Base-by-base conservation (phyloP, 2,888 invertebrate genomes). In the Nineta flava region DNA sequence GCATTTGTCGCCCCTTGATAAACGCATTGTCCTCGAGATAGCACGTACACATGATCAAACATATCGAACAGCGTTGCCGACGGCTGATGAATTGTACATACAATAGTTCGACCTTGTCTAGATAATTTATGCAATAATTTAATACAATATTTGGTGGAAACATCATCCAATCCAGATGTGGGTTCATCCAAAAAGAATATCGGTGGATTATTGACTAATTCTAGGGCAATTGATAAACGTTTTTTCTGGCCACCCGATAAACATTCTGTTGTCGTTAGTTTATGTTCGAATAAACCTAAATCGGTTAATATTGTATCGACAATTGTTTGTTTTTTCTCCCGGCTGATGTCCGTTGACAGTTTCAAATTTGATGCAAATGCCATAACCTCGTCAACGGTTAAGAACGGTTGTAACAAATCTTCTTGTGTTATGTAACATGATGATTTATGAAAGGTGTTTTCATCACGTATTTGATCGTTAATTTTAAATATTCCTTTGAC, bases 401-500 rank as follows among this genome's bases (percentile, higher is more conserved):
- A 71, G 55, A 86, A 70, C 0, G 83, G 81, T 59, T 87, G 79
- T 21, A 84, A 74, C 17, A 79, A 68, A 60, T 84, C 82, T 54
- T 83, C 82, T 62, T 88, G 88, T 55, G 85, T 86, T 57, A 88
- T 87, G 68, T 87, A 88, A 60, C 86, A 87, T 9, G 86, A 85
- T 56, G 76, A 74, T 59, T 77, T 79, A 55, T 81, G 75, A 66
- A 83, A 83, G 52, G 67, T 65, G 4, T 75, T 69, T 60, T 81
- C 73, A 59, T 83, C 76, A 26, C 84, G 70, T 1, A 67, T 65
- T 54, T 73, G 68, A 3, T 78, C 78, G 57, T 83, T 83, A n/a
- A 83, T 76, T 55, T 76, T 66, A 16, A 87, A 74, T 43, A 74
- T 74, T 1, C 87, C 87, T 13, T 72, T 68, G 0, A 87, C 78